A percentile compares a stretch with the other conserved stretches of the same genome.
These are phyloP conservation scores for Epirrhoe tristata DNA, from an alignment of 2,888 invertebrate species.

Conservation along the genomic window DNA sequence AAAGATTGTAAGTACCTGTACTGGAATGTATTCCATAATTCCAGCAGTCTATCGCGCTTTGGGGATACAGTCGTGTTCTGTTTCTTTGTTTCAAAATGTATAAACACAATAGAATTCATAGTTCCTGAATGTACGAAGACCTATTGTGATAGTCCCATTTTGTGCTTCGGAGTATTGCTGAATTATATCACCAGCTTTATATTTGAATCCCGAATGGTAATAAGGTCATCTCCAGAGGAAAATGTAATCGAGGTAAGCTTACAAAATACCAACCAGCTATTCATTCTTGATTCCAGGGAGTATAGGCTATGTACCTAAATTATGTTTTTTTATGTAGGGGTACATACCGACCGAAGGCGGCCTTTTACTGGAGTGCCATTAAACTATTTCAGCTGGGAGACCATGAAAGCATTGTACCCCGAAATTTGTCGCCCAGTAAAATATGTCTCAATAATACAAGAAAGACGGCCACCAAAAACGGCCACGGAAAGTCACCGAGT, in stretches of 20 bases:
- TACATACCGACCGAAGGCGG: not conserved
- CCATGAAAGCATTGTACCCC: too few species aligned
- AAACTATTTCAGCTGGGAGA: too few species aligned
- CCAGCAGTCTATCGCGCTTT: not conserved
- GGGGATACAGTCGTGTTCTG: too few species aligned
- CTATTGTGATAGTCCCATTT: constrained; percentile 5
- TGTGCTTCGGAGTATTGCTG: not conserved
- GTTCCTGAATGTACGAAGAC: constrained; percentile 11
- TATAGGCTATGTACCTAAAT: not conserved
- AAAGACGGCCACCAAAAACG: not conserved
- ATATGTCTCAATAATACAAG: too few species aligned
- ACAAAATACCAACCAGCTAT: not conserved
- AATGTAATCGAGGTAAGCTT: not conserved
- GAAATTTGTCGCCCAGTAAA: too few species aligned
- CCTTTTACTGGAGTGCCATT: not conserved
- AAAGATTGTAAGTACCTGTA: not conserved
- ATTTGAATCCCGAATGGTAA: not conserved
- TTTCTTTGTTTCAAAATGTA: not conserved
- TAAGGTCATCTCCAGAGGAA: not conserved
- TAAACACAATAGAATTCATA: constrained; percentile 7
- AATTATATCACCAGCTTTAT: not conserved
- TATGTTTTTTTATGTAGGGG: not conserved
- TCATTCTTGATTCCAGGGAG: not conserved
- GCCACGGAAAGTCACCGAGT: not conserved
- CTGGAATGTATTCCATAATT: not conserved